These are phyloP conservation scores for Tragelaphus buxtoni DNA, from an alignment of 2,113 vertebrate species.

Conservation along the genomic window DNA sequence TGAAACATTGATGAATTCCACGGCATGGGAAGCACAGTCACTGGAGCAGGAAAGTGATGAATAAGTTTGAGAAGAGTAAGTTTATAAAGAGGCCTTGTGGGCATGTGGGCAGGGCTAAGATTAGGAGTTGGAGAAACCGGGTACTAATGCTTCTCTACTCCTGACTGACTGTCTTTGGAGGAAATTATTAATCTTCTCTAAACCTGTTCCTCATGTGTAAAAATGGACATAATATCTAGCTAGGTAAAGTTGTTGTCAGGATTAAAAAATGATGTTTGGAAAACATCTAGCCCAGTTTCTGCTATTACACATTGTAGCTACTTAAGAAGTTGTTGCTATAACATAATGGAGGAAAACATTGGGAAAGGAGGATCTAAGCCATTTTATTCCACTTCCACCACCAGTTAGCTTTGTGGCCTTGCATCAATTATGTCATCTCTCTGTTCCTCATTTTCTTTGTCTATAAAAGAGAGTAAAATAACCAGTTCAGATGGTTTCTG, in stretches of 20 bases:
- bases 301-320: neutral
- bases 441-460: neutral
- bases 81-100: neutral
- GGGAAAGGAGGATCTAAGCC: neutral
- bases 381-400: neutral
- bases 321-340: neutral
- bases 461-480: neutral
- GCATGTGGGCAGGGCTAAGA: neutral
- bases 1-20: neutral
- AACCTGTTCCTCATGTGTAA: neutral
- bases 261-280: neutral
- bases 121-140: neutral
- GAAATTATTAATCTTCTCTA: neutral
- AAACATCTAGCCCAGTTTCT: neutral
- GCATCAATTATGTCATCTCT: neutral
- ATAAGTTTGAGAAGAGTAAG: neutral
- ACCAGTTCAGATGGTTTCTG: neutral
- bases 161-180: neutral
- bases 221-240: neutral
- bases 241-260: neutral
- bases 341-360: neutral
- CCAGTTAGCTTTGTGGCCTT: neutral
- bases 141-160: neutral
- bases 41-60: neutral
- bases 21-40: neutral